A percentile compares a stretch with the other conserved stretches of the same genome.
Evolutionary conservation across 2,113 vertebrate genomes (phyloP).

Genomic region (Aegithalos caudatus): DNA sequence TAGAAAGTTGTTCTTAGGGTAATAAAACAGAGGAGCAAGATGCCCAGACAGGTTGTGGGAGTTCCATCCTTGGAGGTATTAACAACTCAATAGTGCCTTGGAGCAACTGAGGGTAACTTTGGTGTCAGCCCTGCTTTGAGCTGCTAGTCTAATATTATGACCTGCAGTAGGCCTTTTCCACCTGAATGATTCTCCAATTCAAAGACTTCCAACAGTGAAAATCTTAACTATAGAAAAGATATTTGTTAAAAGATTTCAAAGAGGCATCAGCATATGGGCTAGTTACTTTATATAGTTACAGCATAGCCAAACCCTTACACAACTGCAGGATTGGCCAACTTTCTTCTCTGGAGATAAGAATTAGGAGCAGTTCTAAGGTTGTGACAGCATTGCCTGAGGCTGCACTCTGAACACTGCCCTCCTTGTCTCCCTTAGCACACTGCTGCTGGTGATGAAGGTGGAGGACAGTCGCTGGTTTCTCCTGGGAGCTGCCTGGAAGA

Average conservation of each 20-base stretch:
- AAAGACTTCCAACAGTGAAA: background rate
- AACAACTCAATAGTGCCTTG: fast-evolving
- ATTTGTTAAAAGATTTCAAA: background rate
- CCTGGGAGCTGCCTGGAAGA: conserved; percentile 97
- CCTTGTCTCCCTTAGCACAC: conserved; percentile 83
- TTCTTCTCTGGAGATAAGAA: background rate
- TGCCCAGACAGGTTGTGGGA: background rate
- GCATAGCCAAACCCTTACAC: background rate
- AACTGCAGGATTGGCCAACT: background rate
- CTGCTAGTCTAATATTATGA: too few species aligned
- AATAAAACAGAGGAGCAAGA: background rate
- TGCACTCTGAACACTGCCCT: background rate
- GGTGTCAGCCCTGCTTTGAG: background rate
- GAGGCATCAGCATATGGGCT: background rate
- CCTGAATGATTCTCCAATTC: background rate
- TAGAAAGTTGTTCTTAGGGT: background rate
- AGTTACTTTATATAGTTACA: background rate
- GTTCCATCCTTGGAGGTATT: background rate
- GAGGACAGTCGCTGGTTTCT: conserved; percentile 93
- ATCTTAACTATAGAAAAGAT: background rate
- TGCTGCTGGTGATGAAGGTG: conserved; percentile 90
- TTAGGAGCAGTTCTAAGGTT: background rate
- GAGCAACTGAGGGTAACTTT: background rate
- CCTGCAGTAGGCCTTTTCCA: background rate
- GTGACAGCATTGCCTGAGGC: background rate